Conservation (phyloP, 1,140 invertebrate species). For the Theocolax elegans region DNA sequence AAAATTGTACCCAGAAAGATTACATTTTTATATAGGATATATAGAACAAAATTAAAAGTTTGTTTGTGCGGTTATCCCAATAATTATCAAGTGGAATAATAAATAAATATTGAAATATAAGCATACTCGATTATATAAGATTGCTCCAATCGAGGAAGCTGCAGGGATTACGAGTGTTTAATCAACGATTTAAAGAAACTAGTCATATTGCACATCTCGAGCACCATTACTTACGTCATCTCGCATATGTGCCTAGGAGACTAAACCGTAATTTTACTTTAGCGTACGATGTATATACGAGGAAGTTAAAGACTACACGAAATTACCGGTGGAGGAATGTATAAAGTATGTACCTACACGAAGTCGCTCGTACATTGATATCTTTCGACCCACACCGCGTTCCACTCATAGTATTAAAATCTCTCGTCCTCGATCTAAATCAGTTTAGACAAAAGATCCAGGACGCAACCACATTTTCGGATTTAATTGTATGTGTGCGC, state of each 20-base stretch:
- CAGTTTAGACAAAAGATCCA: neutral
- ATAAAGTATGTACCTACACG: too few relatives aligned
- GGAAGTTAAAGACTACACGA: conserved; percentile 7
- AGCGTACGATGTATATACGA: neutral
- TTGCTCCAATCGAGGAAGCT: too few relatives aligned
- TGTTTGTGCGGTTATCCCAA: too few relatives aligned
- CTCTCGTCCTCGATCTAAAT: conserved; percentile 19
- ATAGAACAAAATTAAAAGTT: too few relatives aligned
- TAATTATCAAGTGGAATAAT: too few relatives aligned
- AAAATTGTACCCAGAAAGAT: too few relatives aligned
- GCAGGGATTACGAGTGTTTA: neutral
- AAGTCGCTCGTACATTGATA: too few relatives aligned
- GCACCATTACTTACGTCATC: neutral
- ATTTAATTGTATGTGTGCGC: too few relatives aligned
- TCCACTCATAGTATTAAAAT: conserved; percentile 18
- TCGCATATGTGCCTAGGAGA: neutral
- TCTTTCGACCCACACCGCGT: neutral
- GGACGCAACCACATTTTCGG: conserved; percentile 7
- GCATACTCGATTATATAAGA: too few relatives aligned
- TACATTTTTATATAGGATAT: too few relatives aligned
- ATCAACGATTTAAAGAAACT: neutral
- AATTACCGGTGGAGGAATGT: too few relatives aligned
- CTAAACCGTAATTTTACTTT: neutral
- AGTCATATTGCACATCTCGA: neutral
- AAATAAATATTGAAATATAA: too few relatives aligned